Evolutionary conservation across 2,113 vertebrate species (phyloP), one percentile per base, ranked within the genome.

Genomic region (Cyprinodon variegatus): DNA sequence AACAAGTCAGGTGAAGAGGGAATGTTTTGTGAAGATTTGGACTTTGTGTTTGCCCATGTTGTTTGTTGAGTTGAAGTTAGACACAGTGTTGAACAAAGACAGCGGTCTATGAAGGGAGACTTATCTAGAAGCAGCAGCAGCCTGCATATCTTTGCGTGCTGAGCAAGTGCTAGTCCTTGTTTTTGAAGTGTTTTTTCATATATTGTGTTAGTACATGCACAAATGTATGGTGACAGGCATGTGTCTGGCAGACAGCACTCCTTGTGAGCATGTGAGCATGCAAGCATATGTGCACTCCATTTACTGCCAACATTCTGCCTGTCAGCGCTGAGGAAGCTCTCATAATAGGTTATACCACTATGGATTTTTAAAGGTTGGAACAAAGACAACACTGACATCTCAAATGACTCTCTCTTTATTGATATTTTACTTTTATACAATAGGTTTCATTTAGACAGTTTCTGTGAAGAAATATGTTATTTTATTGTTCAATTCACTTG

Each of bases 101-200:
- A 74, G 80, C 74, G 83, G 82, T 82, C 85, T 81, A 4, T 63
- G 76, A 84, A 91, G 82, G 85, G 75, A 82, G 85, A 93, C 87
- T 93, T 89, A 93, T 91, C 92, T 88, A 72, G 76, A 71, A 83
- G 87, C 82, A 87, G 41, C 90, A 93, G 90, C 88, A 90, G 83
- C 73, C 74, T 68, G 84, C 36, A 4, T 79, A 61, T 60, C 10
- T 64, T 11, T 74, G 39, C 70, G 69, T 50, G 67, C 67, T 12
- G 37, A 48, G 69, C 45, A 53, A 63, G 20, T 70, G 66, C 46
- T 61, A 45, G 11, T 37, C 17, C 59, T 12, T 61, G 40, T 61
- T 71, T 72, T 59, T 59, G 14, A 41, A 74, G 43, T 39, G 43
- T 3, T 67, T 4, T 61, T 63, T 10, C 17, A 48, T 40, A 15